Base-by-base conservation (phyloP, 2,888 invertebrate species). In the Pheosia gnoma region DNA sequence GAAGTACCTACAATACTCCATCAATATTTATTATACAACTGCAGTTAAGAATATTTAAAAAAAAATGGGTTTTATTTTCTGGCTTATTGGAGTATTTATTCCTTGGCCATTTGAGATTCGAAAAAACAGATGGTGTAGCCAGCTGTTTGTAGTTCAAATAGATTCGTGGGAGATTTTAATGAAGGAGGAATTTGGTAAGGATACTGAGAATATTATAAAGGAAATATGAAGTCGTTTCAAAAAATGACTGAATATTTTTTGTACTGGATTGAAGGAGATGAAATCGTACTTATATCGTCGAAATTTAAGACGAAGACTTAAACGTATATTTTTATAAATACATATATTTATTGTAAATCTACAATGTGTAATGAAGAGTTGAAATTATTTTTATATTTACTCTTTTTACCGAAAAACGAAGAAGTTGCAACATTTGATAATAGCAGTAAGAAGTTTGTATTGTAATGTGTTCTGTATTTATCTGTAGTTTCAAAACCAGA, bases 11-110 rank as follows among this genome's bases (percentile, higher is more conserved):
- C 88, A 63, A 94, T 94, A 57, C 90, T 97, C 58, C 95, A 95
- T 67, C 94, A 95, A 71, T 97, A 96, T 78, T 87, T 97, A 51
- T 91, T 96, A 58, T 97, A 96, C 81, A 96, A 97, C 71, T 96
- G 94, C 73, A 91, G 94, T 79, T 95, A 94, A 91, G 84, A 54
- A 13, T 47, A 57, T 56, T 60, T n/a, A n/a, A n/a, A n/a, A n/a
- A n/a, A n/a, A n/a, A n/a, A n/a, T n/a, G n/a, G 67, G 72, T 45
- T 45, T 13, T 45, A 45, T 78, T 60, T 62, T 59, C 39, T 65
- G 84, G 78, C 82, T 66, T 25, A 73, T 77, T 79, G 65, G 71
- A 11, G 41, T n/a, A 45, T 10, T 13, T 45, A 25, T 74, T 69
- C 75, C 70, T 81, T 71, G 61, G 66, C 66, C 67, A 45, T 11